Evolutionary conservation across 2,888 invertebrate species (phyloP), one percentile per base, ranked within the genome.

Genomic region (Vesta saturnalis): DNA sequence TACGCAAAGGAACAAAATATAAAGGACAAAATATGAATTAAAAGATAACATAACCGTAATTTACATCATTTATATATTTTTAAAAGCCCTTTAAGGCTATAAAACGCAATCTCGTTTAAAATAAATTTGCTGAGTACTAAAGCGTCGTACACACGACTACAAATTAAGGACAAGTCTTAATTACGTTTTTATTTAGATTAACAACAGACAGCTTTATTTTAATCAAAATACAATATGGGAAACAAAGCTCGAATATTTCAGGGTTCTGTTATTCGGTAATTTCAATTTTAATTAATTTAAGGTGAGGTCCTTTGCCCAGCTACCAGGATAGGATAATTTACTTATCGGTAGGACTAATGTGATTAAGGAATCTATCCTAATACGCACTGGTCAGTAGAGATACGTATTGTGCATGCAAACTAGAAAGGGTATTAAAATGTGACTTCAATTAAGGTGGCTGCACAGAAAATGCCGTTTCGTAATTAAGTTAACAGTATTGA

Each of bases 211-310:
- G 23, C n/a, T 16, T 59, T 21, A 56, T 58, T 54, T 47, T 39
- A 18, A 18, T 47, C 18, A 35, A 47, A 39, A 62, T 55, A 54
- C 47, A 49, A 18, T 23, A 1, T 15, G 15, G 16, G 10, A 12
- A 15, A 3, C 10, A 3, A 14, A n/a, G 22, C 18, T 16, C 10
- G n/a, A 15, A 5, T 47, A 59, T n/a, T 47, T 49, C 43, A 47
- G 55, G 15, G 16, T 30, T 49, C 22, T 22, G 30, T 60, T 60
- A 65, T 64, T 59, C 43, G 15, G 43, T 58, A 60, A 66, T 66
- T 60, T 46, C 55, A 60, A 61, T 57, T 56, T 60, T 67, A 67
- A 67, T 67, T 62, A 62, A 62, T 67, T 67, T 63, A 67, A 46
- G 49, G 35, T 52, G n/a, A 39, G 52, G 21, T 21, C 43, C 52